These are phyloP conservation scores for Homarus americanus DNA, from an alignment of 1,140 invertebrate species.

Conservation along the genomic window DNA sequence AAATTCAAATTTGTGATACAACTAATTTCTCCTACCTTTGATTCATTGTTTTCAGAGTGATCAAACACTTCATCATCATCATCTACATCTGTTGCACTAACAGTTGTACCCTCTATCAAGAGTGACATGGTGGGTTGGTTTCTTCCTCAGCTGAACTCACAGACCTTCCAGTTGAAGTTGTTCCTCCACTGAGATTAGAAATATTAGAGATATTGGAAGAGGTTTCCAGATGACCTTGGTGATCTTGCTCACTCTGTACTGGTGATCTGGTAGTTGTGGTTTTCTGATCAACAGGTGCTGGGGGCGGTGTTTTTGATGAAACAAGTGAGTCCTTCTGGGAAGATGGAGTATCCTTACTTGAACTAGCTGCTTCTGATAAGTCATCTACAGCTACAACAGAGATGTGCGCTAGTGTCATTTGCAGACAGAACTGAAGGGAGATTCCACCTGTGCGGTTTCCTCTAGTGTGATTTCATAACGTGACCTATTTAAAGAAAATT, in stretches of 20 bases:
- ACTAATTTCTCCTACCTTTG: constrained; percentile 20
- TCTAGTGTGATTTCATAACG: constrained; percentile 58
- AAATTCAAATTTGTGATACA: neutral
- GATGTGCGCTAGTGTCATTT: constrained; percentile 74
- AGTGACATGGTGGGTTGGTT: constrained; percentile 76
- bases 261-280: constrained; percentile 1
- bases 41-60: constrained; percentile 45
- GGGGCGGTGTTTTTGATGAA: neutral
- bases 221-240: constrained; percentile 52
- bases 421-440: neutral
- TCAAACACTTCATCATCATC: constrained; percentile 73
- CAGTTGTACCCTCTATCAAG: constrained; percentile 78
- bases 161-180: constrained; percentile 56
- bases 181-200: constrained; percentile 57
- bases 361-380: constrained; percentile 5
- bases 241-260: constrained; percentile 39
- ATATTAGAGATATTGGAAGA: constrained; percentile 64
- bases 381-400: constrained; percentile 73
- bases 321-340: neutral
- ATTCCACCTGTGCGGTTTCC: constrained; percentile 42
- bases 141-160: constrained; percentile 60
- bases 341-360: neutral
- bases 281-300: constrained; percentile 8
- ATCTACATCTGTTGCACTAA: constrained; percentile 78
- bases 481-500: constrained; percentile 37